These are phyloP conservation scores for Conistra vaccinii DNA, from an alignment of 2,888 invertebrate genomes.

Conservation along the genomic window DNA sequence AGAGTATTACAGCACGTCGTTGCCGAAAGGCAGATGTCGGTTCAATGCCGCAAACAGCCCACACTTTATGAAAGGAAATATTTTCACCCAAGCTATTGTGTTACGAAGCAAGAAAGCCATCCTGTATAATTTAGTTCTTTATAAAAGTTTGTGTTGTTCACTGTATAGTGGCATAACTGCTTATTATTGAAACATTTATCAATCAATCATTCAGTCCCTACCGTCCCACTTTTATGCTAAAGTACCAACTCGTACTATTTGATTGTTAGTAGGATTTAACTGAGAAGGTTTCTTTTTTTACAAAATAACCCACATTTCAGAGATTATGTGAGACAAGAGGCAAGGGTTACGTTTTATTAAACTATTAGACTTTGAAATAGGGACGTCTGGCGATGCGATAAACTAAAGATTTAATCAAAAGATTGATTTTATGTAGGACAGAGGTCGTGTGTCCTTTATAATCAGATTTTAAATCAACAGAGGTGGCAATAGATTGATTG, in stretches of 20 bases:
- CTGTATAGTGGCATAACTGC: not conserved
- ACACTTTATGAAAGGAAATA: slow-evolving; percentile 61
- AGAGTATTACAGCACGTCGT: slow-evolving; percentile 55
- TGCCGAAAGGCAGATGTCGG: slow-evolving; percentile 69
- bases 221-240: not conserved
- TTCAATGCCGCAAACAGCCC: slow-evolving; percentile 55
- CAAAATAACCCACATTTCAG: slow-evolving; percentile 10
- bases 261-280: not conserved
- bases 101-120: slow-evolving; percentile 55
- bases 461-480: slow-evolving; percentile 32
- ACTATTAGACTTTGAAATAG: slow-evolving; percentile 48
- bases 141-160: slow-evolving; percentile 33
- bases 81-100: slow-evolving; percentile 54
- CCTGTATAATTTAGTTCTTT: slow-evolving; percentile 51
- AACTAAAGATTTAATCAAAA: slow-evolving; percentile 61
- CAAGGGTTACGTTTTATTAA: slow-evolving; percentile 51
- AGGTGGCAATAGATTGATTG: slow-evolving; percentile 21
- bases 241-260: not conserved
- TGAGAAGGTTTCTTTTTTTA: slow-evolving; percentile 7
- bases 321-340: slow-evolving; percentile 8
- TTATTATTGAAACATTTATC: slow-evolving; percentile 16
- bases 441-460: slow-evolving; percentile 20
- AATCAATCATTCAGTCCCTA: not conserved
- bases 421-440: slow-evolving; percentile 50
- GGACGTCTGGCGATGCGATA: slow-evolving; percentile 41